These are phyloP conservation scores for Pantherophis alleghaniensis DNA, from an alignment of 2,797 vertebrate genomes.

Conservation along the genomic window DNA sequence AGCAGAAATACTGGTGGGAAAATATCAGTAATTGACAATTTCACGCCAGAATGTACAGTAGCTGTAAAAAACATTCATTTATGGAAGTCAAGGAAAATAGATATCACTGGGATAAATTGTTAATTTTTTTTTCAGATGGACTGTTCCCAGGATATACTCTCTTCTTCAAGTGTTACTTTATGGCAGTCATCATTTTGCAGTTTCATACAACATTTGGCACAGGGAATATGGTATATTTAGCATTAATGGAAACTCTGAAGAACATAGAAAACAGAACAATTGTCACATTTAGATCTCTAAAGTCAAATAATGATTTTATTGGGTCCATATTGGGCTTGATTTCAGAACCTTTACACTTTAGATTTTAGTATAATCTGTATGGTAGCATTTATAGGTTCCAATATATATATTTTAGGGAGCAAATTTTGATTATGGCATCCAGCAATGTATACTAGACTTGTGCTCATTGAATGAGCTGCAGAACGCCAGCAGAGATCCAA, in stretches of 20 bases:
- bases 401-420: neutral
- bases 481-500: neutral
- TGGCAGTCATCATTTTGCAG: neutral
- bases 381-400: neutral
- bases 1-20: neutral
- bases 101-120: neutral
- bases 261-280: neutral
- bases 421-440: neutral
- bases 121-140: conserved; percentile 1
- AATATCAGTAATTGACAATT: neutral
- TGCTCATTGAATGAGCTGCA: neutral
- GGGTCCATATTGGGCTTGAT: neutral
- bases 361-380: neutral
- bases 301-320: neutral
- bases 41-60: neutral
- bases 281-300: neutral
- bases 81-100: neutral
- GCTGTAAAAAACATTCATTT: neutral
- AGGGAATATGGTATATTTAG: neutral
- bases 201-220: neutral
- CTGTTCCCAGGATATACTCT: neutral
- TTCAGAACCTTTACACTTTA: neutral
- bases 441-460: neutral
- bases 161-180: neutral
- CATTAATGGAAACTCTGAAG: neutral